A percentile compares a stretch with the other conserved stretches of the same genome.
These are phyloP conservation scores for Trematocara stigmaticum DNA, from an alignment of 2,113 vertebrate species.

Conservation along the genomic window DNA sequence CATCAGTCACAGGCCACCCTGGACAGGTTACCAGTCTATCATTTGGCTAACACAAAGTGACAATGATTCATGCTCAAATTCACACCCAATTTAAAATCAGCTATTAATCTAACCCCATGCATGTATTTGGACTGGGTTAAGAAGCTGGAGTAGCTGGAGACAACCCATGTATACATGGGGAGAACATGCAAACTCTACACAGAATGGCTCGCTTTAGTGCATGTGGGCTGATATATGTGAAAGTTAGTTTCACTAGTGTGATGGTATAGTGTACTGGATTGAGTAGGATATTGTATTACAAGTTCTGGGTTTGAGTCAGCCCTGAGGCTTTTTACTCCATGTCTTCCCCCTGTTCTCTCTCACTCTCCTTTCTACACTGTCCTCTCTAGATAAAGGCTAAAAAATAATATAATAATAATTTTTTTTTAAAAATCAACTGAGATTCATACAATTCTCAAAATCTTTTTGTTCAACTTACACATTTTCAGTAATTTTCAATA, in stretches of 20 bases:
- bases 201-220: background rate
- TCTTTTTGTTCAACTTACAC: background rate
- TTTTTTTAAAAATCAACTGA: background rate
- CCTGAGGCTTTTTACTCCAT: background rate
- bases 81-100: background rate
- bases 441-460: background rate
- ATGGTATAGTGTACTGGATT: background rate
- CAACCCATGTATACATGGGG: background rate
- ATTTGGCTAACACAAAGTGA: background rate
- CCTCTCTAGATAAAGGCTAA: background rate
- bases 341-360: background rate
- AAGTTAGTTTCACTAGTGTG: background rate
- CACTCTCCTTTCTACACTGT: background rate
- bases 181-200: background rate
- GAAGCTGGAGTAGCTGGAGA: background rate
- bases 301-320: background rate
- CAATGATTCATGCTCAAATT: background rate
- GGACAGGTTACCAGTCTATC: background rate
- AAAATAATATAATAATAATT: background rate
- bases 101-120: background rate
- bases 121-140: background rate
- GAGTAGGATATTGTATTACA: background rate
- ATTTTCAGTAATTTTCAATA: background rate
- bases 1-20: background rate
- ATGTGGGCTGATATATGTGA: background rate